phyloP scores from a whole-genome alignment of 2,888 invertebrate species.

The Aspidapion aeneum region DNA sequence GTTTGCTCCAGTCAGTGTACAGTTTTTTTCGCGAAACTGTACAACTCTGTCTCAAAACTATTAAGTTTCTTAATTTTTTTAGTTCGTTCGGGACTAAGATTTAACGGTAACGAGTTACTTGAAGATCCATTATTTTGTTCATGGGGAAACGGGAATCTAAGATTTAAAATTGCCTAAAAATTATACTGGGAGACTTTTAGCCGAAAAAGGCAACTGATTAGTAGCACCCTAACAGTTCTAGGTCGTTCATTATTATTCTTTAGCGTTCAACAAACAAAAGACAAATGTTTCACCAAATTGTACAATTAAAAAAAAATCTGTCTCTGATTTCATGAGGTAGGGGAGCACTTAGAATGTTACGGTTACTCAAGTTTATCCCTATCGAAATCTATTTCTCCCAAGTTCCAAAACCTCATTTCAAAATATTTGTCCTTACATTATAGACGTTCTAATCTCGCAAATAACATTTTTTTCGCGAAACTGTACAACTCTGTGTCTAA shows the following conservation, averaged over 20 bases:
- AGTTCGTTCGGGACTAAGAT: conserved; percentile 71
- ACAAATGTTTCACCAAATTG: too few species aligned
- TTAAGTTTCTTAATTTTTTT: conserved; percentile 79
- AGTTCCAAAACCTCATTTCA: conserved; percentile 75
- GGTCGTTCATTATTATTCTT: conserved; percentile 95
- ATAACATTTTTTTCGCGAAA: conserved; percentile 86
- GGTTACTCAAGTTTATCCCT: conserved; percentile 77
- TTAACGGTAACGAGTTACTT: conserved; percentile 74
- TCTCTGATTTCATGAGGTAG: too few species aligned
- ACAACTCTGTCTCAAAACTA: conserved; percentile 87
- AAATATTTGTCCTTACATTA: conserved; percentile 80
- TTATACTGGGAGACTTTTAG: conserved; percentile 91
- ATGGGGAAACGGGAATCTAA: conserved; percentile 85
- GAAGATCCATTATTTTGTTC: conserved; percentile 91
- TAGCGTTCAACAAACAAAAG: too few species aligned
- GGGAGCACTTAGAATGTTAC: too few species aligned
- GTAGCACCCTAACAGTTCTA: conserved; percentile 91
- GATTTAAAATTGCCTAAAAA: conserved; percentile 93
- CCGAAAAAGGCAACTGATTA: conserved; percentile 97
- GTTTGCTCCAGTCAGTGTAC: conserved; percentile 82
- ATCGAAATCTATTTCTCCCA: conserved; percentile 85
- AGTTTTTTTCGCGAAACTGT: conserved; percentile 86
- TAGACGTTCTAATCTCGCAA: conserved; percentile 77
- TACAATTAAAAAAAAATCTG: too few species aligned
- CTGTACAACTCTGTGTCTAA: conserved; percentile 92